Percentiles rank a stretch among this genome's conserved stretches.
phyloP scores from a whole-genome alignment of 2,797 vertebrate genomes.

The Selene dorsalis region DNA sequence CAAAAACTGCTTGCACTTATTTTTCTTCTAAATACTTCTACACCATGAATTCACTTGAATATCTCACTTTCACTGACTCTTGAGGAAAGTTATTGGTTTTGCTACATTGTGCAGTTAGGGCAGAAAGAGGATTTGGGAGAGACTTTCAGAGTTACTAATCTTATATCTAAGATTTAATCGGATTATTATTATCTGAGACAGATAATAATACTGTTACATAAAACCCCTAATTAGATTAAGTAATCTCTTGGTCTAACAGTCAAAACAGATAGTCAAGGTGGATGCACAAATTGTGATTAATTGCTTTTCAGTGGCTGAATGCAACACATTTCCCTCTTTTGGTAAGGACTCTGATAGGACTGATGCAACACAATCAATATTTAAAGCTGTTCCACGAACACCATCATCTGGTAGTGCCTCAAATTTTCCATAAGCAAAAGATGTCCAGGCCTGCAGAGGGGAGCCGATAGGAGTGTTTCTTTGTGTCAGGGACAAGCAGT shows the following conservation, averaged over 20 bases:
- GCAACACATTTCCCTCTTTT: constrained; percentile 35
- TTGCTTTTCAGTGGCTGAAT: not conserved
- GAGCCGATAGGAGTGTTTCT: constrained; percentile 56
- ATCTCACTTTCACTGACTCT: constrained; percentile 17
- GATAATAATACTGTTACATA: constrained; percentile 3
- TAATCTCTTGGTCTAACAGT: constrained; percentile 12
- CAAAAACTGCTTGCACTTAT: constrained; percentile 41
- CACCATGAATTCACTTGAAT: constrained; percentile 34
- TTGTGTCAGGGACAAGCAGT: constrained; percentile 60
- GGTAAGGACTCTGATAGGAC: constrained; percentile 28
- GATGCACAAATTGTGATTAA: constrained; percentile 6
- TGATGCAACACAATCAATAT: constrained; percentile 67
- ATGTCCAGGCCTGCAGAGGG: constrained; percentile 68
- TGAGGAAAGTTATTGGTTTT: constrained; percentile 23
- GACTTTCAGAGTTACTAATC: not conserved
- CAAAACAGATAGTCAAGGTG: constrained; percentile 5
- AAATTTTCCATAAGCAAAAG: constrained; percentile 78
- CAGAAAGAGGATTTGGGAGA: constrained; percentile 33
- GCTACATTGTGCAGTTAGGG: constrained; percentile 26
- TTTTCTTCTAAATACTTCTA: constrained; percentile 48
- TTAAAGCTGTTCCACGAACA: constrained; percentile 57
- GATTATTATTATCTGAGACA: not conserved
- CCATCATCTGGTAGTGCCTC: constrained; percentile 68
- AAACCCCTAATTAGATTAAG: constrained; percentile 7
- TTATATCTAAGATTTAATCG: constrained; percentile 15